Percentiles rank a stretch among this genome's conserved stretches.
These are phyloP conservation scores for Dysdera silvatica DNA, from an alignment of 1,140 invertebrate genomes.

Conservation along the genomic window DNA sequence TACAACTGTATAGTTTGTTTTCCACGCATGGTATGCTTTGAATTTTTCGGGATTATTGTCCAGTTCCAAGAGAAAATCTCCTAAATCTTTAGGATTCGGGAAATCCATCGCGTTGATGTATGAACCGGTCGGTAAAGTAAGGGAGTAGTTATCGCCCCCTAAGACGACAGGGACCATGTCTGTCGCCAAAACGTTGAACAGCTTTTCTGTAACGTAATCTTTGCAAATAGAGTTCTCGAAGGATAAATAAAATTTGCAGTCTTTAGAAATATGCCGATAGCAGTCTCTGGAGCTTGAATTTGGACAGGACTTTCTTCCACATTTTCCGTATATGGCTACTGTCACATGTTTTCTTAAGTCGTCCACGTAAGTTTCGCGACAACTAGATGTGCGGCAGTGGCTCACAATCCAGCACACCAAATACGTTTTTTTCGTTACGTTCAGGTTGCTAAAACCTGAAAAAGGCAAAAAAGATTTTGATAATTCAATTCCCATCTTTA, in stretches of 20 bases:
- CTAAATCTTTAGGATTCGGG: constrained; percentile 33
- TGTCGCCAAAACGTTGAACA: constrained; percentile 36
- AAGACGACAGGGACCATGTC: constrained; percentile 41
- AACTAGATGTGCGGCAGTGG: constrained; percentile 51
- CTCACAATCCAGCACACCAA: constrained; percentile 54
- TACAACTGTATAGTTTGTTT: constrained; percentile 28
- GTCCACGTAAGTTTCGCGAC: constrained; percentile 49
- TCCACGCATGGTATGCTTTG: constrained; percentile 38
- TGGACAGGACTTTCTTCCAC: constrained; percentile 39
- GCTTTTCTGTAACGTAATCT: constrained; percentile 45
- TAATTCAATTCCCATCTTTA: too few species aligned
- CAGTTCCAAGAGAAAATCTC: constrained; percentile 29
- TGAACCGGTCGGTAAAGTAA: constrained; percentile 39
- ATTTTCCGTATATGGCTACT: constrained; percentile 60
- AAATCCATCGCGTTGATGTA: constrained; percentile 41
- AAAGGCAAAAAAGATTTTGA: too few species aligned
- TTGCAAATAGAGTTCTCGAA: constrained; percentile 42
- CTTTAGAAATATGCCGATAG: constrained; percentile 21
- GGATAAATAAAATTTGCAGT: constrained; percentile 41
- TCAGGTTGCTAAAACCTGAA: too few species aligned
- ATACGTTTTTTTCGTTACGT: constrained; percentile 41
- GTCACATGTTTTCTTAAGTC: constrained; percentile 50
- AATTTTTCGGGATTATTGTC: neutral
- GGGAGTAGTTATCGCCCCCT: constrained; percentile 39
- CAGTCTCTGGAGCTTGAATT: constrained; percentile 27